Percentiles rank a stretch among this genome's conserved stretches.
phyloP scores from a whole-genome alignment of 1,140 invertebrate genomes.

The Teleopsis dalmanni region DNA sequence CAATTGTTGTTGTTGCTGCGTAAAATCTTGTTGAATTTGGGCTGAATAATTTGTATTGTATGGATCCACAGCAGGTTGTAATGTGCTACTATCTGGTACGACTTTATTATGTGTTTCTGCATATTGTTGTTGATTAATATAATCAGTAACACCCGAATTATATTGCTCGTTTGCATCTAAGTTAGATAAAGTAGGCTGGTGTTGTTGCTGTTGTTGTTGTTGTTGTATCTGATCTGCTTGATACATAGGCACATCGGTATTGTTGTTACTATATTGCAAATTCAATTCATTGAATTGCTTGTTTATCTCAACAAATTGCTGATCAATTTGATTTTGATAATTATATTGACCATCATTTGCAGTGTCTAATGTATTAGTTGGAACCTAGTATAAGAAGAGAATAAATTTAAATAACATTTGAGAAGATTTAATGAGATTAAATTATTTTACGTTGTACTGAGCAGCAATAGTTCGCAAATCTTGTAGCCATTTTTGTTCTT shows the following conservation, averaged over 20 bases:
- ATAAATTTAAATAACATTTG: neutral
- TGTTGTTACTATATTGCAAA: slow-evolving; percentile 30
- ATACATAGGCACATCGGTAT: slow-evolving; percentile 11
- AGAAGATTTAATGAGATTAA: neutral
- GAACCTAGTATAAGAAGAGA: neutral
- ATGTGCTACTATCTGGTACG: neutral
- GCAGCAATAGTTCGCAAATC: slow-evolving; percentile 43
- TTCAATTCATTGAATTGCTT: slow-evolving; percentile 39
- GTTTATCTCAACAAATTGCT: slow-evolving; percentile 39
- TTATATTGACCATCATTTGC: neutral
- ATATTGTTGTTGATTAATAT: neutral
- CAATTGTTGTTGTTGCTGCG: slow-evolving; percentile 21
- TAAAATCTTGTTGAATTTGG: slow-evolving; percentile 17
- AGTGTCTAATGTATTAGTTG: neutral
- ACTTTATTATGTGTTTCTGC: neutral
- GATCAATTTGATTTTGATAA: slow-evolving; percentile 28
- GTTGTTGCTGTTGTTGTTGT: slow-evolving; percentile 10
- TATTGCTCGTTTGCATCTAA: slow-evolving; percentile 7
- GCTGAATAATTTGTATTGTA: slow-evolving; percentile 1
- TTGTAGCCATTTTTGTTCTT: slow-evolving; percentile 51
- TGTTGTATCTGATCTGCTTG: slow-evolving; percentile 2
- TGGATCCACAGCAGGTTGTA: neutral
- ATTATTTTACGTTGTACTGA: slow-evolving; percentile 15
- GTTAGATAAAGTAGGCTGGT: slow-evolving; percentile 6
- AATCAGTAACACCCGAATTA: neutral